Evolutionary conservation across 2,888 invertebrate species (phyloP), one percentile per base, ranked within the genome.

Genomic region (Agrilus cyanescens): DNA sequence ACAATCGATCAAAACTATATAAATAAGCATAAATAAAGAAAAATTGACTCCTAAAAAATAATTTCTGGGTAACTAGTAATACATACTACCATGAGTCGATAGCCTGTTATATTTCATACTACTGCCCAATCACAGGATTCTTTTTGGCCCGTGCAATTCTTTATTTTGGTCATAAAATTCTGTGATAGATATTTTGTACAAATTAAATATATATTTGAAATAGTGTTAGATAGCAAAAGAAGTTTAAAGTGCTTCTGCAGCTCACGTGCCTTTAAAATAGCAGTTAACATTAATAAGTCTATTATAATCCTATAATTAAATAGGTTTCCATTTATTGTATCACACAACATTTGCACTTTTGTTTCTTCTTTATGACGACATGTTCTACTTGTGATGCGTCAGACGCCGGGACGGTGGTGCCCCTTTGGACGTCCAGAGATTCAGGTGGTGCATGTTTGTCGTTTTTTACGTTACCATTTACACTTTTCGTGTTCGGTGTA

Each of bases 281-380:
- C 52, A 52, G 49, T 50, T 50, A 50, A 52, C 49, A 55, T 52
- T 55, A 58, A 57, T 54, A 57, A 56, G 55, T 57, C 59, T 52
- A 54, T 54, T 54, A 50, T 25, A 25, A 25, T 3, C 25, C 25
- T 25, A 25, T 25, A 52, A 53, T 51, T 52, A 44, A 37, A 48
- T 42, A 49, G 49, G 47, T 48, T 51, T 47, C 45, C 38, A 50
- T 37, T 78, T 87, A 90, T 80, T 90, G 89, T 67, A 90, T 76
- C 66, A 86, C 86, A 76, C 93, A 93, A 76, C 91, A 91, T 69
- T 87, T 85, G 80, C 90, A 90, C 74, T 89, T 90, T 70, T 86
- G 87, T 74, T 90, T 91, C 77, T 91, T 91, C 76, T 91, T 90
- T 65, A 91, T 80, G 64, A 86, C 85, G 62, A 93, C 87, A 68